A percentile compares a stretch with the other conserved stretches of the same genome.
phyloP scores from a whole-genome alignment of 2,797 vertebrate genomes.

The Paramormyrops hopkinsi region DNA sequence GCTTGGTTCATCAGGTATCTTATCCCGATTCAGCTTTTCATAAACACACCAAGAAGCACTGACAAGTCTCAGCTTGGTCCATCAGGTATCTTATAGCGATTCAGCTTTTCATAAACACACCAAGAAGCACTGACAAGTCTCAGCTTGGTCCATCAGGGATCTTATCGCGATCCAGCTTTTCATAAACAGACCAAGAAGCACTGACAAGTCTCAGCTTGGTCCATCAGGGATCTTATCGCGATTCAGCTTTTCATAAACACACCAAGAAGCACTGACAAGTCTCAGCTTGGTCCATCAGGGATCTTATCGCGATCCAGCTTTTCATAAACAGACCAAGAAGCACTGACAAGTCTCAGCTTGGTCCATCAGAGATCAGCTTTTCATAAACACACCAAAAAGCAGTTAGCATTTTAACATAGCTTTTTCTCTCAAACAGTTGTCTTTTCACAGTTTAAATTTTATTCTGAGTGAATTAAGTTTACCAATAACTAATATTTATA shows the following conservation, averaged over 20 bases:
- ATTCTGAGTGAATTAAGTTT: not conserved
- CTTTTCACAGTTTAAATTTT: not conserved
- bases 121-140: not conserved
- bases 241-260: not conserved
- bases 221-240: not conserved
- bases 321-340: not conserved
- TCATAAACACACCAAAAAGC: not conserved
- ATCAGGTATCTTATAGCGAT: not conserved
- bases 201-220: not conserved
- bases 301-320: not conserved
- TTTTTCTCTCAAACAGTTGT: not conserved
- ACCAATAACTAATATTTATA: not conserved
- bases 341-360: not conserved
- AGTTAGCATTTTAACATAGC: not conserved
- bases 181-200: not conserved
- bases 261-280: not conserved
- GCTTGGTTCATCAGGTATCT: not conserved
- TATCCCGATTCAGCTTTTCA: not conserved
- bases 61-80: not conserved
- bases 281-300: not conserved
- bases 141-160: not conserved
- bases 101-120: not conserved
- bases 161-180: not conserved
- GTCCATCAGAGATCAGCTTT: not conserved
- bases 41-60: not conserved